Percentiles rank a stretch among this genome's conserved stretches.
Conservation (phyloP, 2,113 vertebrate species). For the Pandion haliaetus region DNA sequence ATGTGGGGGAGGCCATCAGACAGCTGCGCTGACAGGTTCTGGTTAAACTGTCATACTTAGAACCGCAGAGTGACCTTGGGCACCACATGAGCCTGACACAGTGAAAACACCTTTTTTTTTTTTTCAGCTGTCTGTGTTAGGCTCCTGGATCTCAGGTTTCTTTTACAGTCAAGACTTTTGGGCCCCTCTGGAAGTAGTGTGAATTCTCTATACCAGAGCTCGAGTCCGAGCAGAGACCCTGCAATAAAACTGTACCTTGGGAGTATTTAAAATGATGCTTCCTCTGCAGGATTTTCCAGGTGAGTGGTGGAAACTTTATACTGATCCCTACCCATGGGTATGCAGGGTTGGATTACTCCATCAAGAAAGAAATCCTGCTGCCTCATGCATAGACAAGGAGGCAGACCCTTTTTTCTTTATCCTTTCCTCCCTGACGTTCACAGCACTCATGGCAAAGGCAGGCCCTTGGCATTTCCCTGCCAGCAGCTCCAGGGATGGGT, state of each 20-base stretch:
- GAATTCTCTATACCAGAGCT: not conserved
- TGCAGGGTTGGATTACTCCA: not conserved
- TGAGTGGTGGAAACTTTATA: not conserved
- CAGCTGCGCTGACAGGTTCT: not conserved
- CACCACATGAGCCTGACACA: accelerated
- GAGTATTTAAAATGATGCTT: not conserved
- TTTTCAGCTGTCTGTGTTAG: not conserved
- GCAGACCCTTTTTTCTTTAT: not conserved
- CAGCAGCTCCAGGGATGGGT: not conserved
- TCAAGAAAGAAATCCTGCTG: not conserved
- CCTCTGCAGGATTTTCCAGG: not conserved
- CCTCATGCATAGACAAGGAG: not conserved
- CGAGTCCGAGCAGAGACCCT: not conserved
- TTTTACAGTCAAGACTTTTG: not conserved
- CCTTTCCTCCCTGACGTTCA: not conserved
- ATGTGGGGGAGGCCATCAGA: not conserved
- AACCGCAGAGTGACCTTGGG: not conserved
- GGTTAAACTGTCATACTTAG: not conserved
- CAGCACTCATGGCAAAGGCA: not conserved
- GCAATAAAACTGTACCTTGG: not conserved
- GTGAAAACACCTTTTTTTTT: not conserved
- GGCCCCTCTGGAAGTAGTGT: not conserved
- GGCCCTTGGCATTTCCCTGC: not conserved
- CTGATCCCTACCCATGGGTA: not conserved
- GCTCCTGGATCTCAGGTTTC: not conserved